Evolutionary conservation across 2,888 invertebrate genomes (phyloP).

Genomic region (Linnaemya vulpina): DNA sequence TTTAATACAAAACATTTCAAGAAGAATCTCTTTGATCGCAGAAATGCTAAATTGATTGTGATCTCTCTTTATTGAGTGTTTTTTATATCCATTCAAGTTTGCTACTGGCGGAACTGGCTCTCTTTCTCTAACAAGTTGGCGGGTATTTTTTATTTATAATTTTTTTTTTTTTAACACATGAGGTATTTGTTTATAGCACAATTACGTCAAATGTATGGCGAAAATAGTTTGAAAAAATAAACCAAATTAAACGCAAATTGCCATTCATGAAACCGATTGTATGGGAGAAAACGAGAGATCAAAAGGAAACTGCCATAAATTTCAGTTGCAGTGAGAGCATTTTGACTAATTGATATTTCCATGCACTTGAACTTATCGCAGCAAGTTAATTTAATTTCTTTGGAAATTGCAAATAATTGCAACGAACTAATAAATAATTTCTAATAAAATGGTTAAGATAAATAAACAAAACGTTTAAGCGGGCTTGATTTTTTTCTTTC

Average conservation of each 20-base stretch:
- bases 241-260: slow-evolving; percentile 2
- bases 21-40: slow-evolving; percentile 74
- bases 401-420: slow-evolving; percentile 39
- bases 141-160: slow-evolving; percentile 76
- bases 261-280: slow-evolving; percentile 51
- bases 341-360: slow-evolving; percentile 56
- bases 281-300: slow-evolving; percentile 9
- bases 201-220: slow-evolving; percentile 75
- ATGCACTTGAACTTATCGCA: slow-evolving; percentile 59
- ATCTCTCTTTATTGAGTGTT: slow-evolving; percentile 74
- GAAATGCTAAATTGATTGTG: neutral
- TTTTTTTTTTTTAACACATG: slow-evolving; percentile 59
- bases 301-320: slow-evolving; percentile 48
- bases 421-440: slow-evolving; percentile 44
- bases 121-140: slow-evolving; percentile 75
- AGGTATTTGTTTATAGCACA: slow-evolving; percentile 76
- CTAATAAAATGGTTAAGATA: slow-evolving; percentile 27
- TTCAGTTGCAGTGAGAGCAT: slow-evolving; percentile 12
- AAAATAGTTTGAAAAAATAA: slow-evolving; percentile 28
- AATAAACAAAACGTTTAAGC: slow-evolving; percentile 12
- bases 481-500: slow-evolving; percentile 6
- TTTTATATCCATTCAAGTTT: slow-evolving; percentile 75
- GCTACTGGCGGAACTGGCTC: slow-evolving; percentile 76
- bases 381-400: slow-evolving; percentile 57
- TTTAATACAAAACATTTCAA: slow-evolving; percentile 63